These are phyloP conservation scores for Gobius niger DNA, from an alignment of 2,113 vertebrate genomes.

Conservation along the genomic window DNA sequence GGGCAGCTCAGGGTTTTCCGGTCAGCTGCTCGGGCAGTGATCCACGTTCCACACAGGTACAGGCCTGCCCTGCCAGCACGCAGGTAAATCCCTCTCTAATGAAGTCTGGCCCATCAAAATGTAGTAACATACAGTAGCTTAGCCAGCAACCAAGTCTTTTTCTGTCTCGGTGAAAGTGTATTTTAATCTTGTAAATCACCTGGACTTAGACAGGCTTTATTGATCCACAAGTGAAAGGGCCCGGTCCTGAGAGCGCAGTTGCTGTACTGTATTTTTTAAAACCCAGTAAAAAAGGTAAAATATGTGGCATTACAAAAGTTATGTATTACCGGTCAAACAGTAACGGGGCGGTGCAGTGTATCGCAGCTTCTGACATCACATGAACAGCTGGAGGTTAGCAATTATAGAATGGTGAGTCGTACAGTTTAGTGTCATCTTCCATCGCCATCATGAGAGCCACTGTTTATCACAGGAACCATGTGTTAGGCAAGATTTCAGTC, in stretches of 20 bases:
- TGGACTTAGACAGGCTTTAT: not conserved
- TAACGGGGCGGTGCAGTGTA: too few relatives aligned
- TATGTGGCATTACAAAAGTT: too few relatives aligned
- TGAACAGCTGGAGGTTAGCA: not conserved
- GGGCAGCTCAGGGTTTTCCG: slow-evolving; percentile 43
- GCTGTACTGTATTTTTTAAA: not conserved
- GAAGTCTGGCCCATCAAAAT: slow-evolving; percentile 13
- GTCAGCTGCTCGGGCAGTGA: slow-evolving; percentile 45
- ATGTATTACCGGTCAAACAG: too few relatives aligned
- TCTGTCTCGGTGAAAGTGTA: not conserved
- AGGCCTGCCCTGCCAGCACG: slow-evolving; percentile 24
- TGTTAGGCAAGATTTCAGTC: slow-evolving; percentile 58
- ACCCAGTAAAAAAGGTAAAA: too few relatives aligned
- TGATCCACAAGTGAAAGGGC: not conserved
- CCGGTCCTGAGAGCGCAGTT: not conserved
- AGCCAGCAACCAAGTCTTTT: not conserved
- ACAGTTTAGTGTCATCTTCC: slow-evolving; percentile 7
- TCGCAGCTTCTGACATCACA: too few relatives aligned
- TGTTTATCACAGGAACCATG: slow-evolving; percentile 79
- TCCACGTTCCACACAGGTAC: slow-evolving; percentile 51
- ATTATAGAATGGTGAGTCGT: not conserved
- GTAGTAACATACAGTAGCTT: slow-evolving; percentile 28
- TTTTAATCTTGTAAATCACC: slow-evolving; percentile 14
- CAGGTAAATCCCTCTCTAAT: slow-evolving; percentile 40
- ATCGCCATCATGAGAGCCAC: slow-evolving; percentile 73